Conservation (phyloP, 2,113 vertebrate species). For the Actenoides hombroni region DNA sequence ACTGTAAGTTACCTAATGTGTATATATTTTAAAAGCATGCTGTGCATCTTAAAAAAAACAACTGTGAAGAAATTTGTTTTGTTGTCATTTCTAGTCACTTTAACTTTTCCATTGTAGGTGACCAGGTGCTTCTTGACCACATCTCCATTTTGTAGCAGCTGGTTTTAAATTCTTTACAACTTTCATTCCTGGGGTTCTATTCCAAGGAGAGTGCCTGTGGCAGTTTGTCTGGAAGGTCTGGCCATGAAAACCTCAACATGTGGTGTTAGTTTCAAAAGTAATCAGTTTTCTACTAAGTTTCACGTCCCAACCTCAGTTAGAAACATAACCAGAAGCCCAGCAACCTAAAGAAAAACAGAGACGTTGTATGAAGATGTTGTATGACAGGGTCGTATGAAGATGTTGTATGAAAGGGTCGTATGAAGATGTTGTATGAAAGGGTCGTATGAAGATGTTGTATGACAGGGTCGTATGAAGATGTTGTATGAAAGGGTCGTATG, state of each 20-base stretch:
- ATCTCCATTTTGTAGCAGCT: neutral
- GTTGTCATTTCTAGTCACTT: neutral
- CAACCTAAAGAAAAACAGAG: neutral
- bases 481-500: no score
- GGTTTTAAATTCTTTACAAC: neutral
- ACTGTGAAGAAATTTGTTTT: neutral
- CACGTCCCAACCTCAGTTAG: neutral
- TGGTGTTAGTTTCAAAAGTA: neutral
- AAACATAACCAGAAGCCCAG: neutral
- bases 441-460: neutral
- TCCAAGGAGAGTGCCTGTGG: neutral
- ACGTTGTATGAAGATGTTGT: neutral
- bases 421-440: neutral
- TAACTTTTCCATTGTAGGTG: rapidly evolving
- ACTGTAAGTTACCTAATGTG: no score
- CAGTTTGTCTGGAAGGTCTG: neutral
- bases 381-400: no score
- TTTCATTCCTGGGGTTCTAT: neutral
- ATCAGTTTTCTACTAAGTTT: neutral
- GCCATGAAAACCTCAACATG: rapidly evolving
- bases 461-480: no score
- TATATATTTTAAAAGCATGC: neutral
- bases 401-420: no score
- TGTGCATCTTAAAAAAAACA: neutral
- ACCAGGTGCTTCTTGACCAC: neutral